These are phyloP conservation scores for Phoxinus phoxinus DNA, from an alignment of 2,113 vertebrate species.

Conservation along the genomic window DNA sequence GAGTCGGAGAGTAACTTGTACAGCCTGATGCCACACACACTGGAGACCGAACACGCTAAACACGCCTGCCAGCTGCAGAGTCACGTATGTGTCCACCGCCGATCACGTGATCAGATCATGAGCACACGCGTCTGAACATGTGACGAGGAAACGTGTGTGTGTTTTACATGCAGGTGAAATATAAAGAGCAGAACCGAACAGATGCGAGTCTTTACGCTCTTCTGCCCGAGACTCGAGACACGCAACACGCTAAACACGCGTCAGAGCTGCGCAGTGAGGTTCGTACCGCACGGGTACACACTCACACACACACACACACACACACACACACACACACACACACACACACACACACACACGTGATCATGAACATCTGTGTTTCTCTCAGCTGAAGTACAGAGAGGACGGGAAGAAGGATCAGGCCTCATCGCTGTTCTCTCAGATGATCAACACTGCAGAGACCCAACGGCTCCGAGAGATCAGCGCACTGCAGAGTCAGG, in stretches of 20 bases:
- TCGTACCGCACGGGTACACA: too few relatives aligned
- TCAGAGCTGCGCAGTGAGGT: neutral
- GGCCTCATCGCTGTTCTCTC: conserved; percentile 61
- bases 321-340: too few relatives aligned
- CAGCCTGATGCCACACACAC: conserved; percentile 68
- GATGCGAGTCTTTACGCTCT: conserved; percentile 78
- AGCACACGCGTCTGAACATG: too few relatives aligned
- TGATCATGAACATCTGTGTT: neutral
- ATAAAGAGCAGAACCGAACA: conserved; percentile 80
- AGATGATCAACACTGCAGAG: conserved; percentile 64
- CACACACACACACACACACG: too few relatives aligned
- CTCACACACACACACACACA: too few relatives aligned
- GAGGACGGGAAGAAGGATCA: conserved; percentile 58
- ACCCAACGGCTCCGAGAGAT: conserved; percentile 62
- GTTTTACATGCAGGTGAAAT: conserved; percentile 73
- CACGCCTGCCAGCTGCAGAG: conserved; percentile 43
- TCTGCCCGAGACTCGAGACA: conserved; percentile 85
- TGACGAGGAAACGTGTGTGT: neutral
- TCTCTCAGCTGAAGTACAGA: conserved; percentile 68
- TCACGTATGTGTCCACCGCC: conserved; percentile 5
- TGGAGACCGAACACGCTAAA: conserved; percentile 60
- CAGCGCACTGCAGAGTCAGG: conserved; percentile 70
- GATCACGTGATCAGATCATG: neutral
- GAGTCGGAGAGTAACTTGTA: conserved; percentile 55
- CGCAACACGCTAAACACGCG: conserved; percentile 80